Percentiles rank a stretch among this genome's conserved stretches.
Evolutionary conservation across 2,888 invertebrate genomes (phyloP).

Genomic region (Amorpha juglandis): DNA sequence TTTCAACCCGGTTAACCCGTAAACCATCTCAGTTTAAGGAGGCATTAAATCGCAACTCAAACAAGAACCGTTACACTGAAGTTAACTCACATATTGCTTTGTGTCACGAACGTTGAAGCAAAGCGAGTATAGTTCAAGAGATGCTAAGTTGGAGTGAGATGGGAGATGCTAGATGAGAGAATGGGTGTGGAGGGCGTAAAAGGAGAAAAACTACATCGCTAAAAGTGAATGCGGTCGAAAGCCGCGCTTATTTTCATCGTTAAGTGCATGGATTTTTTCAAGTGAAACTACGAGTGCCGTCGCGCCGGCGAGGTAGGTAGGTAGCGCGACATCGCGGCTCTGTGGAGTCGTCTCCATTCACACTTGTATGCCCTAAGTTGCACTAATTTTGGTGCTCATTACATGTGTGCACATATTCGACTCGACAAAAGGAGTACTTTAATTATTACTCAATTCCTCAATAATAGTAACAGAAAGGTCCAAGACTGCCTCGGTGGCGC

Average conservation of each 20-base stretch:
- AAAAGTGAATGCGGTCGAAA: constrained; percentile 85
- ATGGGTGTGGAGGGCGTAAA: constrained; percentile 80
- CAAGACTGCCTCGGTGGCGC: too few relatives aligned
- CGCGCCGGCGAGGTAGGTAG: constrained; percentile 35
- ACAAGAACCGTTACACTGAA: constrained; percentile 83
- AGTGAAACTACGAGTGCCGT: constrained; percentile 72
- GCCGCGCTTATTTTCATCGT: constrained; percentile 81
- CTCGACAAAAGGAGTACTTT: background rate
- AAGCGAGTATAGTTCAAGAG: constrained; percentile 69
- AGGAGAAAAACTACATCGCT: constrained; percentile 84
- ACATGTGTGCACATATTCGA: background rate
- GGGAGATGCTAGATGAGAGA: constrained; percentile 70
- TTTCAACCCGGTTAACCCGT: constrained; percentile 81
- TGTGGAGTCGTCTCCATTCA: background rate
- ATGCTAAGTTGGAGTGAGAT: constrained; percentile 69
- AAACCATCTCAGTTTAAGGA: constrained; percentile 84
- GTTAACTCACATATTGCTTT: constrained; percentile 84
- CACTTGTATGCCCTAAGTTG: background rate
- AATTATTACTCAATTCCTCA: too few relatives aligned
- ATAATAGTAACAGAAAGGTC: too few relatives aligned
- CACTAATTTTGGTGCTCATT: constrained; percentile 3
- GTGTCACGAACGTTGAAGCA: constrained; percentile 83
- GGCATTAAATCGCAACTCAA: constrained; percentile 85
- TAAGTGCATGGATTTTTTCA: constrained; percentile 84
- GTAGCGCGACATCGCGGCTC: constrained; percentile 29